Percentiles rank a stretch among this genome's conserved stretches.
These are phyloP conservation scores for Lithosia quadra DNA, from an alignment of 2,888 invertebrate species.

Conservation along the genomic window DNA sequence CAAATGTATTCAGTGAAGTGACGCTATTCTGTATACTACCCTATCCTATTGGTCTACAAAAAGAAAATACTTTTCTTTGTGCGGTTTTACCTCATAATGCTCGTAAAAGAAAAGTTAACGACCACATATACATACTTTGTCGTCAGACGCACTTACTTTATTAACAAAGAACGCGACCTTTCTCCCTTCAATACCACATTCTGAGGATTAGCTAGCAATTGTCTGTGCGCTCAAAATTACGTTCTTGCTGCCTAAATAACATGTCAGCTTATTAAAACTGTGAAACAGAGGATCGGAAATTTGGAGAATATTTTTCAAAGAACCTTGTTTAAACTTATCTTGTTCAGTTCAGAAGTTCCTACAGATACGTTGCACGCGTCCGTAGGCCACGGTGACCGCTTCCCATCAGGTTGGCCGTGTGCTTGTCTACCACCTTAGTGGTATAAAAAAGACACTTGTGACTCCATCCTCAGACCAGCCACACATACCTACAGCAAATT, in stretches of 20 bases:
- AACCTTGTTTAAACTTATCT: too few species aligned
- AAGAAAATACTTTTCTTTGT: slow-evolving; percentile 13
- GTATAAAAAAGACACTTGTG: too few species aligned
- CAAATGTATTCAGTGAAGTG: slow-evolving; percentile 3
- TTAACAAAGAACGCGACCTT: slow-evolving; percentile 35
- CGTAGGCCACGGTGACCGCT: too few species aligned
- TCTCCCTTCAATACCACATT: slow-evolving; percentile 26
- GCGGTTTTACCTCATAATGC: slow-evolving; percentile 13
- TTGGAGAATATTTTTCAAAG: too few species aligned
- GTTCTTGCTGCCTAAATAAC: slow-evolving; percentile 1
- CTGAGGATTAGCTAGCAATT: slow-evolving; percentile 27
- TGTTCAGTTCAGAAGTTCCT: too few species aligned
- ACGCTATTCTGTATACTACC: slow-evolving; percentile 1
- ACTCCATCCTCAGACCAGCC: too few species aligned
- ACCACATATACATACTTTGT: slow-evolving; percentile 25
- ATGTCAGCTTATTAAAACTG: not conserved
- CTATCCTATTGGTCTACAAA: slow-evolving; percentile 10
- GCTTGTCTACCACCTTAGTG: too few species aligned
- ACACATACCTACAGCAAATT: too few species aligned
- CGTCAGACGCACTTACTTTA: slow-evolving; percentile 37
- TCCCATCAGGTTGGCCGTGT: too few species aligned
- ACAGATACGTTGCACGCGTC: too few species aligned
- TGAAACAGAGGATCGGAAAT: not conserved
- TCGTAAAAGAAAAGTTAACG: slow-evolving; percentile 32
- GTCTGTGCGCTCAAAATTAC: slow-evolving; percentile 17